These are phyloP conservation scores for Psilopogon haemacephalus DNA, from an alignment of 2,113 vertebrate genomes.

Conservation along the genomic window DNA sequence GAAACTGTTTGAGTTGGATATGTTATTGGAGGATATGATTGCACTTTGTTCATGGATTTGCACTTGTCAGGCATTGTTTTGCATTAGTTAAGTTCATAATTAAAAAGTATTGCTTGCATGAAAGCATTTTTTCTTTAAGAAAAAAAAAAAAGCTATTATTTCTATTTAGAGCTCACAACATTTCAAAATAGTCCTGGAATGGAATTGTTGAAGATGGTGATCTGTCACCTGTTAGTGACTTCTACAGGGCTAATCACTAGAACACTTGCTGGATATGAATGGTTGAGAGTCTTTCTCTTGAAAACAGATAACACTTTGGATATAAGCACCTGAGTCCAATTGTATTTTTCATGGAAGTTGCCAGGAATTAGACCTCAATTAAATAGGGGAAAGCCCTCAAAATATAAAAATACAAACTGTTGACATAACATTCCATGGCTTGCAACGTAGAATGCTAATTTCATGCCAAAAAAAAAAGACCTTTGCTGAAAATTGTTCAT, in stretches of 20 bases:
- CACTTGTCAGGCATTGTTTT: not conserved
- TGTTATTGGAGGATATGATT: not conserved
- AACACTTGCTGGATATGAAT: not conserved
- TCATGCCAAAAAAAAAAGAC: not conserved
- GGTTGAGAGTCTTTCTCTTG: not conserved
- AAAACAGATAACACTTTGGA: not conserved
- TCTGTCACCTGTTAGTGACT: not conserved
- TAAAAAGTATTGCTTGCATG: not conserved
- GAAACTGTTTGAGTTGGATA: not conserved
- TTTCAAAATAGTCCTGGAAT: not conserved
- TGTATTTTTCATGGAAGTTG: not conserved
- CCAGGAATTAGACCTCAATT: not conserved
- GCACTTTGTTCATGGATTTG: not conserved
- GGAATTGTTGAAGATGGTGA: not conserved
- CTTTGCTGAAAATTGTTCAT: not conserved
- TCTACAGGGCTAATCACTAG: not conserved
- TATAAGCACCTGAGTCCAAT: not conserved
- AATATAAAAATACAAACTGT: not conserved
- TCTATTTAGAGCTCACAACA: not conserved
- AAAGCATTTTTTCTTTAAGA: not conserved
- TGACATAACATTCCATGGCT: not conserved
- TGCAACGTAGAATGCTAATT: not conserved
- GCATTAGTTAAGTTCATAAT: not conserved
- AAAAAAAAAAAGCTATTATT: not conserved
- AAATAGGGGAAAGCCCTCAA: not conserved